A percentile compares a stretch with the other conserved stretches of the same genome.
Conservation (phyloP, 2,888 invertebrate genomes). For the Drosophila seclusa region DNA sequence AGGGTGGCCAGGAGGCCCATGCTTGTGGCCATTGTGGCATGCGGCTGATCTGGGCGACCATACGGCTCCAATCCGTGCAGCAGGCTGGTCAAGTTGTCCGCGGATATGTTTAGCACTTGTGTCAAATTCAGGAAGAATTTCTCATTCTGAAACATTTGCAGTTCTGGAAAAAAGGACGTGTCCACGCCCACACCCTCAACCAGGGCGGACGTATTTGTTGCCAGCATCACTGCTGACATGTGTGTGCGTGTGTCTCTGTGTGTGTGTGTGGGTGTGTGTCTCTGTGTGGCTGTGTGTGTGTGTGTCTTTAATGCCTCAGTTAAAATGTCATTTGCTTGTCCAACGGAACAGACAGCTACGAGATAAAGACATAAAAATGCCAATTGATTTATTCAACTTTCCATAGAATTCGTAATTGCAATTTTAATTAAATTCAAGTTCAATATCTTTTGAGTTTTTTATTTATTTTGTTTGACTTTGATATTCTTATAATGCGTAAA, state of each 20-base stretch:
- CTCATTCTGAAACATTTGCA: conserved; percentile 74
- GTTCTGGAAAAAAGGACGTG: conserved; percentile 51
- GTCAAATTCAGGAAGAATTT: conserved; percentile 82
- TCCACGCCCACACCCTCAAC: conserved; percentile 9
- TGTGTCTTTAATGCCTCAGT: conserved; percentile 4
- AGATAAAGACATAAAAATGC: conserved; percentile 11
- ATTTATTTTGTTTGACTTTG: background rate
- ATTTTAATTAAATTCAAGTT: conserved; percentile 15
- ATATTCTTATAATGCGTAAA: conserved; percentile 52
- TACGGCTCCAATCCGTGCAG: conserved; percentile 56
- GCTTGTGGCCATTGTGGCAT: conserved; percentile 30
- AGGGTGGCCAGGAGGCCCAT: conserved; percentile 85
- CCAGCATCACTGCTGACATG: conserved; percentile 61
- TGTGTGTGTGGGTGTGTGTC: conserved; percentile 6
- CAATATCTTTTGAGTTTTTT: conserved; percentile 17
- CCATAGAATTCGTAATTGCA: conserved; percentile 10
- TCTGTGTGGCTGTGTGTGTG: conserved; percentile 9
- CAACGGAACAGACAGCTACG: conserved; percentile 19
- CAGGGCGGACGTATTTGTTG: conserved; percentile 45
- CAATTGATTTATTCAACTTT: conserved; percentile 21
- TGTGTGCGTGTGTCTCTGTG: conserved; percentile 3
- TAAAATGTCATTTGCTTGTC: conserved; percentile 46
- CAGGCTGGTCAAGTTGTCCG: conserved; percentile 80
- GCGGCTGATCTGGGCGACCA: conserved; percentile 44
- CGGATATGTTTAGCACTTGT: conserved; percentile 82